phyloP scores from a whole-genome alignment of 1,140 invertebrate species.

The Dendrolimus punctatus region DNA sequence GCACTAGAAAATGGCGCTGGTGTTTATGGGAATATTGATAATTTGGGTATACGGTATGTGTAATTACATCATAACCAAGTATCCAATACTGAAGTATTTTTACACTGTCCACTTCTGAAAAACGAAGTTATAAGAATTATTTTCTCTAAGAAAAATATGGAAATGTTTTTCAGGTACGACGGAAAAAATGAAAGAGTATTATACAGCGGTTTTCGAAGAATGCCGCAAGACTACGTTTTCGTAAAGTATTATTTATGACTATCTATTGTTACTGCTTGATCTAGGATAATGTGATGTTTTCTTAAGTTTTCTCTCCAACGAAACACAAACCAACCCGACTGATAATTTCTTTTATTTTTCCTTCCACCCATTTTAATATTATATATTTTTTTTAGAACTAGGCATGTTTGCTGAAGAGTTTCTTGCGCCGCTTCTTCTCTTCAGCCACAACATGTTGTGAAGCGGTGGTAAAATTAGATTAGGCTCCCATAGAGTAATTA shows the following conservation, averaged over 20 bases:
- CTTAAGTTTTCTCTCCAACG: too few species aligned
- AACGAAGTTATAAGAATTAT: background rate
- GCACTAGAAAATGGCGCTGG: slow-evolving; percentile 37
- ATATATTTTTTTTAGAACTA: too few species aligned
- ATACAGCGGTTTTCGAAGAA: slow-evolving; percentile 37
- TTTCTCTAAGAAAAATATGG: background rate
- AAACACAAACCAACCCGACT: too few species aligned
- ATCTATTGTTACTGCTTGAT: too few species aligned
- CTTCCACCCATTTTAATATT: too few species aligned
- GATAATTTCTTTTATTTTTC: too few species aligned
- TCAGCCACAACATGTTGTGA: too few species aligned
- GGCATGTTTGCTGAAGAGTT: too few species aligned
- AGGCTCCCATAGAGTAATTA: too few species aligned
- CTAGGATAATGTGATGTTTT: too few species aligned
- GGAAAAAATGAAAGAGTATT: slow-evolving; percentile 35
- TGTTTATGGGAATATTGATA: slow-evolving; percentile 44
- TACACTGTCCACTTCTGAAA: background rate
- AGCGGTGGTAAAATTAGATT: too few species aligned
- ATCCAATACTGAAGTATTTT: background rate
- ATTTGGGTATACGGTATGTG: slow-evolving; percentile 39
- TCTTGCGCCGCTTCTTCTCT: too few species aligned
- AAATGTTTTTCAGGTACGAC: slow-evolving; percentile 29
- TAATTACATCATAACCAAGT: background rate
- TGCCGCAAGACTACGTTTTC: background rate
- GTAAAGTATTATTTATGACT: background rate